These are phyloP conservation scores for Sebastes matsubarae DNA, from an alignment of 2,797 vertebrate genomes.

Conservation along the genomic window DNA sequence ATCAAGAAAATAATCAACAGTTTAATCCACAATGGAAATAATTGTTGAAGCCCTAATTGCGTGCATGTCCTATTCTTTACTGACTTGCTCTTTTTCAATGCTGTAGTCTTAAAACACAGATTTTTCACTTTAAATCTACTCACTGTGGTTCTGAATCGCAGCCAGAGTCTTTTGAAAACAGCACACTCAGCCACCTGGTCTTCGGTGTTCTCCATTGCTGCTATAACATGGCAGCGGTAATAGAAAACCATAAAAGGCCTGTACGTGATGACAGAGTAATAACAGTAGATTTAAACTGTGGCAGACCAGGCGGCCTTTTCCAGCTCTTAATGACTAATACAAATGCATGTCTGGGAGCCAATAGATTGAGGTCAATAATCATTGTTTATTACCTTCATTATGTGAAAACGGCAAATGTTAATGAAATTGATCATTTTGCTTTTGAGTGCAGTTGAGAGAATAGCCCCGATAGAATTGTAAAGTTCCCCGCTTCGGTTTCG, in stretches of 20 bases:
- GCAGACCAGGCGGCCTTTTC: slow-evolving; percentile 36
- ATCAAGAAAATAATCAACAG: too few species aligned
- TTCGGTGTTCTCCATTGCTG: slow-evolving; percentile 48
- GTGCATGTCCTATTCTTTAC: neutral
- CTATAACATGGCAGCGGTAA: slow-evolving; percentile 60
- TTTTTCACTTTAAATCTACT: slow-evolving; percentile 30
- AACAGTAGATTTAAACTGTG: slow-evolving; percentile 76
- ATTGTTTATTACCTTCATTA: slow-evolving; percentile 73
- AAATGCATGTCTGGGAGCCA: slow-evolving; percentile 64
- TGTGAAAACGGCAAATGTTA: slow-evolving; percentile 62
- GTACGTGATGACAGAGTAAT: slow-evolving; percentile 74
- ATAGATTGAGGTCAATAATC: slow-evolving; percentile 71
- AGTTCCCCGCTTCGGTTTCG: slow-evolving; percentile 33
- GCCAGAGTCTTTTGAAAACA: slow-evolving; percentile 42
- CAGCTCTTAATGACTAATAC: slow-evolving; percentile 60
- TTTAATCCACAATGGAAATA: too few species aligned
- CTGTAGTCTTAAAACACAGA: slow-evolving; percentile 4
- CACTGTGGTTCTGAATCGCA: slow-evolving; percentile 19
- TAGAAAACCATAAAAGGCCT: slow-evolving; percentile 69
- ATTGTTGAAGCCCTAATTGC: too few species aligned
- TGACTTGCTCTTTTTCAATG: slow-evolving; percentile 1
- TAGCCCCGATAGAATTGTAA: slow-evolving; percentile 26
- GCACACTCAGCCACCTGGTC: slow-evolving; percentile 48
- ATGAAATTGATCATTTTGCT: slow-evolving; percentile 61
- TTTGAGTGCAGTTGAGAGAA: slow-evolving; percentile 45